phyloP scores from a whole-genome alignment of 2,113 vertebrate species.

The Empidonax traillii region DNA sequence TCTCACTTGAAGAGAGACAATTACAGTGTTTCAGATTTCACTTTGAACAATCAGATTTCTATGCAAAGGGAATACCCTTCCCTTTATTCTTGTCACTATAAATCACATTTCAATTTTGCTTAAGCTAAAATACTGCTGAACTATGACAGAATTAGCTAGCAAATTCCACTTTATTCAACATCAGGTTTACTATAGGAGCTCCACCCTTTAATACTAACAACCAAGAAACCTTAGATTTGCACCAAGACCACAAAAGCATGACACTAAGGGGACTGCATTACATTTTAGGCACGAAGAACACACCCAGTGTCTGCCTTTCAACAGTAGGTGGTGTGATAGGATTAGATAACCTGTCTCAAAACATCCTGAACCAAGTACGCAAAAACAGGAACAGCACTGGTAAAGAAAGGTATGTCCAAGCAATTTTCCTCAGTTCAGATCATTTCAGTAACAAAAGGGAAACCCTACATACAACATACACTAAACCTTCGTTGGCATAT shows the following conservation, averaged over 20 bases:
- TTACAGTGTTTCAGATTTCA: background rate
- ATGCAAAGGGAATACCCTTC: background rate
- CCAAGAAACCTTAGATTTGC: background rate
- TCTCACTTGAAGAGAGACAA: background rate
- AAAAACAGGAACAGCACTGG: background rate
- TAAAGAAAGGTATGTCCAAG: background rate
- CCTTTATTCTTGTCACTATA: background rate
- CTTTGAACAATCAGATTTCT: background rate
- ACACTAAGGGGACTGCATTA: background rate
- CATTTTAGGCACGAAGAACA: background rate
- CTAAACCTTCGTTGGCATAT: background rate
- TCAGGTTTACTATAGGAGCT: background rate
- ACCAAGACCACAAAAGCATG: background rate
- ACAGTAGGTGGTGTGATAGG: conserved; percentile 62
- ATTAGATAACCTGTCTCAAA: background rate
- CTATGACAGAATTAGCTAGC: background rate
- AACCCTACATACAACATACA: background rate
- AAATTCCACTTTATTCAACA: background rate
- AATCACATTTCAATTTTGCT: background rate
- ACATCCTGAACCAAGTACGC: rapidly evolving
- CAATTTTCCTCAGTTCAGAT: background rate
- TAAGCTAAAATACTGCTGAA: background rate
- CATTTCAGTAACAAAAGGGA: background rate
- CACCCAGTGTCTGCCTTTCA: background rate
- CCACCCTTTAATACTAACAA: background rate